Evolutionary conservation across 2,797 vertebrate genomes (phyloP), one percentile per base, ranked within the genome.

Genomic region (Gallirallus australis): DNA sequence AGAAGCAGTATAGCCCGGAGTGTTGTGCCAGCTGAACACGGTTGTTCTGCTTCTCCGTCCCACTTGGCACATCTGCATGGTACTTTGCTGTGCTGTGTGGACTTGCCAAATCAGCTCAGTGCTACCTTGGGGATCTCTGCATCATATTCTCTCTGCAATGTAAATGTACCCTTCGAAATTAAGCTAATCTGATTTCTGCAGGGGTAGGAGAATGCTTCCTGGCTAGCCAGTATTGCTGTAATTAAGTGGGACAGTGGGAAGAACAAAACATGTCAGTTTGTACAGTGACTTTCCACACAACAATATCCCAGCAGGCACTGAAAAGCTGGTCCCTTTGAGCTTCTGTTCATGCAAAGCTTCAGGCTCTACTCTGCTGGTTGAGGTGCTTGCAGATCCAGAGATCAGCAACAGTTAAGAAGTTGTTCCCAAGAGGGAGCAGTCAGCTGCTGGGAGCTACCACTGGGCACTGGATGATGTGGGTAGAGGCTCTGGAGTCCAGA

Each of bases 161-260:
- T 52, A 82, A 94, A 88, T 88, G 77, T 60, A 77, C 63, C 56
- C 82, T 83, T 93, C 77, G 71, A 90, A 94, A 90, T 12, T 3
- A 70, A 66, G 40, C 31, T 85, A 35, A 64, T 88, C 78, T 92
- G 73, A 73, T 47, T 94, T 93, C 47, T 84, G 70, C 33, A 90
- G 37, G 40, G 45, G 15, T 35, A 84, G 57, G 17, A 86, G 30
- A 93, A 77, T 40, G 57, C 63, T 86, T 92, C 73, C 37, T 81
- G 53, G 78, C 31, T 61, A 47, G 64, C 42, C 64, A 73, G 27
- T 30, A 39, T 65, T 89, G 33, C 72, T 89, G 33, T 75, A 59
- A 91, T 82, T 78, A 71, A 82, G 35, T 48, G 64, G 59, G 31
- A 30, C 31, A 76, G 21, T 28, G 31, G 23, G 42, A 96, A 94